Base-by-base conservation (phyloP, 2,888 invertebrate species). In the Macrosiphum euphorbiae region DNA sequence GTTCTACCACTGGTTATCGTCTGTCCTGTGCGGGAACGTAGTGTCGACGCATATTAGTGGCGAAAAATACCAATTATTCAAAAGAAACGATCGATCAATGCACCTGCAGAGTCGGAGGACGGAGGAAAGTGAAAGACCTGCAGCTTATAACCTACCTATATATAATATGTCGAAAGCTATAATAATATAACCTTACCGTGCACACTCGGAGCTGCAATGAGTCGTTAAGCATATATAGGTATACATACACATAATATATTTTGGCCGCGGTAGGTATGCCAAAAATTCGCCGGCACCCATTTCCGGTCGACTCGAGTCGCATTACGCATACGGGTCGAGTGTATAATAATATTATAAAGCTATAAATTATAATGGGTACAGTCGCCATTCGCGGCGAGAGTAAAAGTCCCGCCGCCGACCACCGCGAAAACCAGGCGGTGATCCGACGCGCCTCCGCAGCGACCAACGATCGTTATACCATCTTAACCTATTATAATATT, bases 241-340 rank as follows among this genome's bases (percentile, higher is more conserved):
- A 26, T 55, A 41, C 41, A n/a, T 35, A 41, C 44, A 55, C 26
- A 20, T 35, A 10, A 26, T 88, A 41, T 55, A 26, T 58, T 55
- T 13, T 78, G 78, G 78, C 78, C 20, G 24, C 24, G 20, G 67
- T 26, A 78, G 90, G 90, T 78, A 78, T 78, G 78, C 78, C 78
- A 16, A 78, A 90, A 90, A 90, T 90, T 35, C 41, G 35, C 78
- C 78, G 50, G 24, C 47, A 26, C 90, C 90, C 78, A 50, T 90
- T 90, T 90, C 78, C 90, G 90, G 90, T 50, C 35, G 52, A 26
- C 78, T 13, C 47, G 13, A 78, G 88, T 88, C 52, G 7, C 44
- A 52, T 88, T 52, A 35, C 35, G 24, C 52, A 52, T 24, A 52
- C 20, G 88, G 10, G 20, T 86, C 0, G 78, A 35, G 78, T 24